Base-by-base conservation (phyloP, 2,888 invertebrate genomes). In the Aleiodes alternator region DNA sequence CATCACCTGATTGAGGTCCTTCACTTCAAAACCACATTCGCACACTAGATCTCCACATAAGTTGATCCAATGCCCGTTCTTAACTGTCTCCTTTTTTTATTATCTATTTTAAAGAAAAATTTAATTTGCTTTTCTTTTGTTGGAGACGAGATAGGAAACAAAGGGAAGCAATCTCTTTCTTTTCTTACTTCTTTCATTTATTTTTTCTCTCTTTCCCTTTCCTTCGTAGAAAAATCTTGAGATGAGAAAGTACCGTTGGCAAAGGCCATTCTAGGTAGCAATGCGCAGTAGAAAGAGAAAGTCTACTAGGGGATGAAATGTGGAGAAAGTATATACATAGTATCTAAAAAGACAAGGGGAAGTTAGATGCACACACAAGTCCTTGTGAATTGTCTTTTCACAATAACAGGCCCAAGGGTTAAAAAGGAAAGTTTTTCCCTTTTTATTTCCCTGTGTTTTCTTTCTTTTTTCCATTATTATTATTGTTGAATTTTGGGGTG, bases 341-440 rank as follows among this genome's bases (percentile, higher is more conserved):
- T 31, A 29, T 57, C 57, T 57, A 69, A 69, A 55, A 51, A 11
- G 51, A 57, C 34, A 34, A 61, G 68, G 57, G 34, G 71, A 53
- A 57, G 57, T 57, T 57, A 29, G 29, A 57, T 57, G 57, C 29
- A 57, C 57, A 69, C 57, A 70, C 61, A 80, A 80, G 82, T 83
- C 81, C 80, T 82, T 78, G 82, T 55, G 84, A 86, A 87, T 87
- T 86, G 87, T 87, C 86, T 87, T 85, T 84, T 34, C 80, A 77
- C 85, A 85, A 84, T 87, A 85, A 87, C 84, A 85, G 85, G 85
- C 85, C 87, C 87, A 86, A 84, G 84, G 82, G 80, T 80, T 83
- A 85, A 86, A 85, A 86, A 83, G 85, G 84, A 86, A 86, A 86
- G 84, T 86, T 79, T 85, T 84, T 79, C 50, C 50, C 16, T 66